Evolutionary conservation across 2,888 invertebrate species (phyloP), one percentile per base, ranked within the genome.

Genomic region (Toxonevra muliebris): DNA sequence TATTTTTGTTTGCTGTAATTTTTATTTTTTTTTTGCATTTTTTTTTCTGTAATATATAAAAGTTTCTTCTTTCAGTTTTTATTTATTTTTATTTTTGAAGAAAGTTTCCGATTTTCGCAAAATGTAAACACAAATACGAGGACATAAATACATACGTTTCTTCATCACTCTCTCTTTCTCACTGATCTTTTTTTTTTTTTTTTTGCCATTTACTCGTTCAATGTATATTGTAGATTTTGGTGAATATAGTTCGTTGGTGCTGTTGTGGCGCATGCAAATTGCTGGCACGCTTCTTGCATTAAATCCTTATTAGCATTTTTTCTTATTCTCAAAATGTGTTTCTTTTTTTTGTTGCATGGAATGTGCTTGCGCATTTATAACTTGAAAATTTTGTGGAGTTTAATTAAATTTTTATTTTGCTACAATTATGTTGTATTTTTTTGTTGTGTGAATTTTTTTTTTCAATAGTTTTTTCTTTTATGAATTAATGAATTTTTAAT

Each of bases 261-360:
- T 43, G 15, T n/a, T 17, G 45, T 20, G 41, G 41, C 61, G 55
- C 75, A 78, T 79, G 79, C 76, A 78, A 79, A 80, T 79, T 75
- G 73, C 73, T 65, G 76, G 73, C 79, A 79, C 79, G 78, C 78
- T 72, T 75, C 74, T 68, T 68, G 79, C 76, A 79, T 79, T 79
- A 79, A 76, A 69, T 69, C 66, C 62, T 68, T 62, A 70, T 72
- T 70, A 70, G 62, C 66, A 74, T 77, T 76, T 77, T 77, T 65
- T 60, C 11, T 43, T 59, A 30, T 30, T 30, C 30, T 30, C 2
- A 48, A 15, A 48, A 48, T 61, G 48, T 42, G 12, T 17, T 1
- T 42, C 12, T 19, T 42, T 17, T 42, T 15, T 45, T 50, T 50
- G 1, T 30, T 10, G 45, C 20, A 20, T 5, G 7, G 30, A 30